Evolutionary conservation across 2,797 vertebrate genomes (phyloP).

Genomic region (Loriculus beryllinus): DNA sequence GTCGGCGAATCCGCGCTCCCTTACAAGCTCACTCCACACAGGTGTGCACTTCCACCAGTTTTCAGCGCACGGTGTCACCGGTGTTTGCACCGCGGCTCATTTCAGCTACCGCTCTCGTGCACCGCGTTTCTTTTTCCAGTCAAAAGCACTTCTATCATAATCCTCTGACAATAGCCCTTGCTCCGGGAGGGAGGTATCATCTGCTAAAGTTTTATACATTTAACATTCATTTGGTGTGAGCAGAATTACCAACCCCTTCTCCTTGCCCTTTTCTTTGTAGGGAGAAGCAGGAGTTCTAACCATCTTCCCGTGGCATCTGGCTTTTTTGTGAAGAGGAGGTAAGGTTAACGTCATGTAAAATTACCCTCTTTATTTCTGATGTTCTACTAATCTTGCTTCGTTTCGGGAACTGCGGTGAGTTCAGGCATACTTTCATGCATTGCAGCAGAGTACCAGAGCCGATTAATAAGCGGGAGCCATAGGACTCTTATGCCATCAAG

Average conservation of each 20-base stretch:
- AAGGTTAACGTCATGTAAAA: conserved; percentile 29
- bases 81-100: background rate
- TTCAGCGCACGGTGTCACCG: conserved; percentile 33
- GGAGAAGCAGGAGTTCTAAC: conserved; percentile 5
- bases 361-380: background rate
- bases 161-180: background rate
- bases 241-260: background rate
- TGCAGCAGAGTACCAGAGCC: background rate
- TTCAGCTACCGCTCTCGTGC: background rate
- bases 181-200: background rate
- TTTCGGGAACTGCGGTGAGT: background rate
- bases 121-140: background rate
- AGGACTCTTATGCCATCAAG: background rate
- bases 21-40: conserved; percentile 66
- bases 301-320: background rate
- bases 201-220: background rate
- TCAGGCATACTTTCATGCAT: background rate
- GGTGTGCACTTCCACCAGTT: conserved; percentile 73
- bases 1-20: background rate
- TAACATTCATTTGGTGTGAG: background rate
- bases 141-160: background rate
- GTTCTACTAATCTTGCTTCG: background rate
- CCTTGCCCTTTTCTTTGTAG: background rate
- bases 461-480: conserved; percentile 1
- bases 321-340: conserved; percentile 36